Percentiles rank a stretch among this genome's conserved stretches.
Evolutionary conservation across 2,888 invertebrate genomes (phyloP).

Genomic region (Dermolepida albohirtum): DNA sequence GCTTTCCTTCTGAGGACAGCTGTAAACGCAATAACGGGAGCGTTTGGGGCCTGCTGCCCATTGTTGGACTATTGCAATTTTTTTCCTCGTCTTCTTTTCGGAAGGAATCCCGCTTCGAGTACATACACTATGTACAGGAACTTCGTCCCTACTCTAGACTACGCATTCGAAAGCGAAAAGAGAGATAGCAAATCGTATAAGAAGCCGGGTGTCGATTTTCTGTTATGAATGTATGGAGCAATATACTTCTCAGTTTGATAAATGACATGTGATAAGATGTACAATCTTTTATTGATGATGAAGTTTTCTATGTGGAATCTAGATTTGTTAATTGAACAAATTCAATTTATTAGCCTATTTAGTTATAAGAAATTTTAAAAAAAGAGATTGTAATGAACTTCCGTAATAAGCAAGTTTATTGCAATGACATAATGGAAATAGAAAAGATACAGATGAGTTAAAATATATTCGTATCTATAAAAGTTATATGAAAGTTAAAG

Average conservation of each 20-base stretch:
- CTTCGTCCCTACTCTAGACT: too few relatives aligned
- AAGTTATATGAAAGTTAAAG: too few relatives aligned
- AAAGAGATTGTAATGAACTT: too few relatives aligned
- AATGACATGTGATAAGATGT: constrained; percentile 31
- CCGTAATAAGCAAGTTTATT: too few relatives aligned
- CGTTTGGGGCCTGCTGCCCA: constrained; percentile 14
- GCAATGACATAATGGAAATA: too few relatives aligned
- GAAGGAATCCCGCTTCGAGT: constrained; percentile 2
- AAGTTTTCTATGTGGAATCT: not conserved
- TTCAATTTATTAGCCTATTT: too few relatives aligned
- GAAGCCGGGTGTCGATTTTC: constrained; percentile 21
- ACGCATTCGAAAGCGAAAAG: too few relatives aligned
- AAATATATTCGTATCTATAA: too few relatives aligned
- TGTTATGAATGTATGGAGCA: constrained; percentile 6
- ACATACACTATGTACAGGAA: not conserved
- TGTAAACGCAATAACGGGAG: constrained; percentile 34
- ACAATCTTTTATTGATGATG: not conserved
- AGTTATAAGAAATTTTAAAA: too few relatives aligned
- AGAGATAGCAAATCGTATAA: not conserved
- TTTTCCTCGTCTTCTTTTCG: constrained; percentile 11
- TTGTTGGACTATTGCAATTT: constrained; percentile 30
- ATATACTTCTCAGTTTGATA: constrained; percentile 5
- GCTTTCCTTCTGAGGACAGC: constrained; percentile 23
- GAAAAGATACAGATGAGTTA: too few relatives aligned
- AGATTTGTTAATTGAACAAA: not conserved